Evolutionary conservation across 1,140 invertebrate genomes (phyloP), one percentile per base, ranked within the genome.

Genomic region (Lepidotrigona ventralis): DNA sequence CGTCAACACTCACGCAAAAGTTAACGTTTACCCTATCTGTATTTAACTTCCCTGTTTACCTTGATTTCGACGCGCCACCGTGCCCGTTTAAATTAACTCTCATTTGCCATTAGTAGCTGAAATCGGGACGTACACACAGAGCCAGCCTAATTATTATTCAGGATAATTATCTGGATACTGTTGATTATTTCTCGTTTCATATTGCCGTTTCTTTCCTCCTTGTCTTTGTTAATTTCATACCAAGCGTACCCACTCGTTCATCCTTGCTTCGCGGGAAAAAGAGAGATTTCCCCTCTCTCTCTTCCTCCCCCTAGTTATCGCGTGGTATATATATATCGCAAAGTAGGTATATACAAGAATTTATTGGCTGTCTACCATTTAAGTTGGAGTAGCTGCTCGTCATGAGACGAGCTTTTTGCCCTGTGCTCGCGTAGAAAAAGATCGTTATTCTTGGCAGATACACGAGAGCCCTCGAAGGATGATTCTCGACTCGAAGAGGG

Each of bases 371-470:
- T 39, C 56, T 56, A 33, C 15, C 21, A 39, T 77, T 77, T 21
- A 29, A 12, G 60, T n/a, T 73, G 29, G 15, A 70, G 77, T 54
- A 17, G 17, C 29, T 70, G 46, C 81, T 81, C 79, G 53, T n/a
- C 33, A 63, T 53, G 64, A 46, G 74, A 51, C 53, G 81, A 46
- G 39, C 81, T 88, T 80, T 69, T 85, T 75, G 54, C 75, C 81
- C 74, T 39, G 26, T 29, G 39, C 21, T 80, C 26, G 68, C 51
- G 58, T 70, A 71, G 81, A 80, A 79, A 71, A 68, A 82, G 85
- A 87, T 89, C 80, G 83, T 89, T 83, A 87, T 85, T 89, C 85
- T 86, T 87, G 69, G 63, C 72, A 64, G 78, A 83, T 75, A 88
- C 79, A 79, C 79, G 83, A 88, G 69, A 54, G 46, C 70, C 76